Evolutionary conservation across 2,888 invertebrate genomes (phyloP).

Genomic region (Agrochola litura): DNA sequence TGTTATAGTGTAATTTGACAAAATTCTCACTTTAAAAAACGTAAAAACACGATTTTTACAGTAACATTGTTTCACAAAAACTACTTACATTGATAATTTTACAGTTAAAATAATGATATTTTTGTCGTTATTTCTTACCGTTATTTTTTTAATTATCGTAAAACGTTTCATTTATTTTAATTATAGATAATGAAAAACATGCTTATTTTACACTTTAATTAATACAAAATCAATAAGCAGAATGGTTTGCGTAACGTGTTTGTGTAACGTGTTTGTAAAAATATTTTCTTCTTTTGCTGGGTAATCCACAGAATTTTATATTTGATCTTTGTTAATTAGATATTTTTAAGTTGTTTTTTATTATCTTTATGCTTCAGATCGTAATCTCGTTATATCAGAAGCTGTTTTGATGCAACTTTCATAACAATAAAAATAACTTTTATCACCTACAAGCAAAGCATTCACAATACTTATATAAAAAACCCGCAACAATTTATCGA

Average conservation of each 20-base stretch:
- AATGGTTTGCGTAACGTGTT: conserved; percentile 32
- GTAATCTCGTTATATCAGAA: background rate
- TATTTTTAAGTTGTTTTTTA: conserved; percentile 24
- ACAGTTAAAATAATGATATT: conserved; percentile 19
- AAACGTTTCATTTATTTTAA: conserved; percentile 21
- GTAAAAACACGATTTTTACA: conserved; percentile 19
- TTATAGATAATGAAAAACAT: conserved; percentile 21
- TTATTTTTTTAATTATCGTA: conserved; percentile 52
- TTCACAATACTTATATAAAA: background rate
- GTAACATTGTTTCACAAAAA: conserved; percentile 12
- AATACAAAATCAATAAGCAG: conserved; percentile 18
- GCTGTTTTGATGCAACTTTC: conserved; percentile 19
- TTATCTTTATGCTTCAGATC: background rate
- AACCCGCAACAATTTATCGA: background rate
- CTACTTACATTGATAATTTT: conserved; percentile 4
- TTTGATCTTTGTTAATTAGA: conserved; percentile 6
- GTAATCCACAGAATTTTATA: conserved; percentile 6
- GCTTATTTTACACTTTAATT: conserved; percentile 24
- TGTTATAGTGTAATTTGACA: conserved; percentile 35
- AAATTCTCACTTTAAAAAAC: conserved; percentile 31
- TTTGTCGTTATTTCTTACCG: conserved; percentile 23
- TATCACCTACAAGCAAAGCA: background rate
- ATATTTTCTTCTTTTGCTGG: conserved; percentile 1
- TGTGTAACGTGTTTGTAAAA: background rate
- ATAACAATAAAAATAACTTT: background rate